A percentile compares a stretch with the other conserved stretches of the same genome.
phyloP scores from a whole-genome alignment of 1,140 invertebrate species.

The Camponotus pennsylvanicus region DNA sequence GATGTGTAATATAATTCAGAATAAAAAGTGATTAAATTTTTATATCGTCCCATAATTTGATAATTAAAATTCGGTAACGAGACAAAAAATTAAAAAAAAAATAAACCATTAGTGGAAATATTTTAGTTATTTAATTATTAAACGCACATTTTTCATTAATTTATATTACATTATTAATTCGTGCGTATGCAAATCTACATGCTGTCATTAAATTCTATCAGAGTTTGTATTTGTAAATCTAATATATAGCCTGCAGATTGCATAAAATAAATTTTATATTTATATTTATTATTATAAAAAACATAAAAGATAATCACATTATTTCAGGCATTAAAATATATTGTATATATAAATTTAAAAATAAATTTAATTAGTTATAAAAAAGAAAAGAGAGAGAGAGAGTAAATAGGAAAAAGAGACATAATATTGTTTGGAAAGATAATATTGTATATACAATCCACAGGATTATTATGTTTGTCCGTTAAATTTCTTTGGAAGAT shows the following conservation, averaged over 20 bases:
- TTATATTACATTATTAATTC: background rate
- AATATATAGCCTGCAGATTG: background rate
- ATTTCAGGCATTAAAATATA: background rate
- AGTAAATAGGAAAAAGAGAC: too few species aligned
- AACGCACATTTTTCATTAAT: background rate
- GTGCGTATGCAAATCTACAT: background rate
- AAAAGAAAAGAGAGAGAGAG: background rate
- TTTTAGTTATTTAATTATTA: background rate
- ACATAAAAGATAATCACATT: slow-evolving; percentile 1
- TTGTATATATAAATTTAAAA: background rate
- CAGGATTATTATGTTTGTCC: slow-evolving; percentile 59
- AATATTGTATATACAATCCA: slow-evolving; percentile 28
- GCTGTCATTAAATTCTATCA: background rate
- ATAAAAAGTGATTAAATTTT: background rate
- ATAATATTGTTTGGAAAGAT: slow-evolving; percentile 25
- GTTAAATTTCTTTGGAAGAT: slow-evolving; percentile 62
- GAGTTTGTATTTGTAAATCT: background rate
- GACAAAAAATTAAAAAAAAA: too few species aligned
- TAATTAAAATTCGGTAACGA: background rate
- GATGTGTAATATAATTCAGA: background rate
- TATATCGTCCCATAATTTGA: background rate
- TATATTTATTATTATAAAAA: background rate
- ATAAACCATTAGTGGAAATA: too few species aligned
- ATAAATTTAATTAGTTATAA: slow-evolving; percentile 2
- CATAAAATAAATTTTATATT: background rate